Evolutionary conservation across 2,888 invertebrate genomes (phyloP).

Genomic region (Volucella inflata): DNA sequence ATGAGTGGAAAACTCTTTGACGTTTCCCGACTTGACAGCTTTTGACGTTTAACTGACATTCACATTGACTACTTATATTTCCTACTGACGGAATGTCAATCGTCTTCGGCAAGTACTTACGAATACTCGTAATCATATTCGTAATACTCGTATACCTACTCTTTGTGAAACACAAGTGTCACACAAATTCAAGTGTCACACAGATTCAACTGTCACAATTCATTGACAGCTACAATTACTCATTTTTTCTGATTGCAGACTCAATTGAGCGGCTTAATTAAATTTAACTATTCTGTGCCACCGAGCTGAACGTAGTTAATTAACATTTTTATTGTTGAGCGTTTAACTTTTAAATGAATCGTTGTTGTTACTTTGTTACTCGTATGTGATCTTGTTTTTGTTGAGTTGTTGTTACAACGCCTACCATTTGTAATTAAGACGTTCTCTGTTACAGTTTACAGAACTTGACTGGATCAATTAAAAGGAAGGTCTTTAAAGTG

Average conservation of each 20-base stretch:
- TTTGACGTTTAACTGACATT: constrained; percentile 50
- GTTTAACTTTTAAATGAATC: constrained; percentile 34
- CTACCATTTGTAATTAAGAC: constrained; percentile 46
- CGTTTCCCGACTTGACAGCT: constrained; percentile 13
- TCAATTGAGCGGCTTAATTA: constrained; percentile 67
- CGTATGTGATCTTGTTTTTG: constrained; percentile 31
- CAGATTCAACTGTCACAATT: constrained; percentile 43
- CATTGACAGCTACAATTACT: constrained; percentile 60
- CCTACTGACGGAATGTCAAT: constrained; percentile 25
- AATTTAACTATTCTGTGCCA: constrained; percentile 55
- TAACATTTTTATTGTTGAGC: constrained; percentile 62
- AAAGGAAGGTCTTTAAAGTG: constrained; percentile 21
- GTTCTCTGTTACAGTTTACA: constrained; percentile 1
- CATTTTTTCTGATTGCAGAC: constrained; percentile 44
- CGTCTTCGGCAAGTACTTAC: constrained; percentile 22
- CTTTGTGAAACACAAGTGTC: neutral
- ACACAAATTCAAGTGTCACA: neutral
- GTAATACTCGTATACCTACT: constrained; percentile 12
- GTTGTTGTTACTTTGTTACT: constrained; percentile 31
- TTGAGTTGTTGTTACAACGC: constrained; percentile 18
- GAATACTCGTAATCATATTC: constrained; percentile 12
- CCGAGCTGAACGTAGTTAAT: constrained; percentile 37
- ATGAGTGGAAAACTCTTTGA: constrained; percentile 31
- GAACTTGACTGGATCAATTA: constrained; percentile 23
- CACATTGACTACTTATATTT: constrained; percentile 12